These are phyloP conservation scores for Malacoraja senta DNA, from an alignment of 2,797 vertebrate genomes.

Conservation along the genomic window DNA sequence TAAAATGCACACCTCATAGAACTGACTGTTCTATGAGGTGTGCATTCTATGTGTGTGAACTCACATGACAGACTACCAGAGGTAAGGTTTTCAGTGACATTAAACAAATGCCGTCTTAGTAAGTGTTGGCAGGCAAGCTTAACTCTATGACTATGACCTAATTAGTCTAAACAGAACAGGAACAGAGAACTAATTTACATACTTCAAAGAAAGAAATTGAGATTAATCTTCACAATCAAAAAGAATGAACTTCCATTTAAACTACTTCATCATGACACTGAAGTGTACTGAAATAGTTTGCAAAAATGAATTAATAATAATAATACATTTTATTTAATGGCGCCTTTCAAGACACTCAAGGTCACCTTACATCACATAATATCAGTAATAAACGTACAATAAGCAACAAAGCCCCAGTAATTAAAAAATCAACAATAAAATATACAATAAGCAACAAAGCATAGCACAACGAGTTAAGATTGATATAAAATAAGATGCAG, in stretches of 20 bases:
- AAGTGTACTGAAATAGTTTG: not conserved
- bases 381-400: no score
- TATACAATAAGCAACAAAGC: no score
- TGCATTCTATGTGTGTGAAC: no score
- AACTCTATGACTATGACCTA: not conserved
- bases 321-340: no score
- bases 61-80: not conserved
- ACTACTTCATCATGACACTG: not conserved
- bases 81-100: not conserved
- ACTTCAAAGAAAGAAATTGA: not conserved
- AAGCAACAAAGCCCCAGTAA: no score
- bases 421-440: no score
- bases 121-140: not conserved
- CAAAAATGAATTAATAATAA: not conserved
- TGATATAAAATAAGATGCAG: no score
- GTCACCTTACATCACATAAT: no score
- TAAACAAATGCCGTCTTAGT: not conserved
- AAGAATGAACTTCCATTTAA: not conserved
- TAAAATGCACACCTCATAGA: not conserved
- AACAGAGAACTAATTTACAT: not conserved
- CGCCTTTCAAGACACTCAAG: no score
- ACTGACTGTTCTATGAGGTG: no score
- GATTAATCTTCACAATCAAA: not conserved
- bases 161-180: not conserved
- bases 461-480: no score